Percentiles rank a stretch among this genome's conserved stretches.
Conservation (phyloP, 1,140 invertebrate genomes). For the Holotrichia oblita region DNA sequence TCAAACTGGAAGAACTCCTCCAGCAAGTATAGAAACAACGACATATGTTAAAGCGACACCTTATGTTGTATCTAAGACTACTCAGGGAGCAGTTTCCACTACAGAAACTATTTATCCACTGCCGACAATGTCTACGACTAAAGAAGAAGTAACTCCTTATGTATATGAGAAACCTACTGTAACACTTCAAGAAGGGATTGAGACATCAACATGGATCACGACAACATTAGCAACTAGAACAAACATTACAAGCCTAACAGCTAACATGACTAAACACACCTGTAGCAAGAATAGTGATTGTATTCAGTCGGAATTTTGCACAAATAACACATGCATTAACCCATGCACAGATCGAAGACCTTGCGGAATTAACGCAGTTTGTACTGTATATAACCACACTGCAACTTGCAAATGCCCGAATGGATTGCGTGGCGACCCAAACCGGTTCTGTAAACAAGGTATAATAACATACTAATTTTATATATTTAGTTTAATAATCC, state of each 20-base stretch:
- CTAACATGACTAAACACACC: conserved; percentile 49
- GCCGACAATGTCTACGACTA: too few relatives aligned
- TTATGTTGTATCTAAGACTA: too few relatives aligned
- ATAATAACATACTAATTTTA: conserved; percentile 47
- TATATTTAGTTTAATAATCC: not conserved
- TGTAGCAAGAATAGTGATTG: conserved; percentile 76
- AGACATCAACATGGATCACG: too few relatives aligned
- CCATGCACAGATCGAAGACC: conserved; percentile 71
- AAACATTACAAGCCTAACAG: conserved; percentile 26
- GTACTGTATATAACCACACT: conserved; percentile 74
- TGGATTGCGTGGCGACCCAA: conserved; percentile 62
- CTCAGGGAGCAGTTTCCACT: too few relatives aligned
- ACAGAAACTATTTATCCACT: too few relatives aligned
- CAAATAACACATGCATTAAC: conserved; percentile 75
- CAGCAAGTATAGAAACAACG: conserved; percentile 19
- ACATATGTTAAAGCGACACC: conserved; percentile 39
- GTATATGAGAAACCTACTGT: too few relatives aligned
- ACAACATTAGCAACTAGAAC: too few relatives aligned
- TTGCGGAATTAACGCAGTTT: conserved; percentile 75
- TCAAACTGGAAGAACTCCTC: not conserved
- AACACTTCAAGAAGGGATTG: too few relatives aligned
- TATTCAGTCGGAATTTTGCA: conserved; percentile 71
- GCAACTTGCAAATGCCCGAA: conserved; percentile 76
- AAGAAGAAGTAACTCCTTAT: not conserved
- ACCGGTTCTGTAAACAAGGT: conserved; percentile 59